Conservation (phyloP, 2,113 vertebrate genomes). For the Carlito syrichta region DNA sequence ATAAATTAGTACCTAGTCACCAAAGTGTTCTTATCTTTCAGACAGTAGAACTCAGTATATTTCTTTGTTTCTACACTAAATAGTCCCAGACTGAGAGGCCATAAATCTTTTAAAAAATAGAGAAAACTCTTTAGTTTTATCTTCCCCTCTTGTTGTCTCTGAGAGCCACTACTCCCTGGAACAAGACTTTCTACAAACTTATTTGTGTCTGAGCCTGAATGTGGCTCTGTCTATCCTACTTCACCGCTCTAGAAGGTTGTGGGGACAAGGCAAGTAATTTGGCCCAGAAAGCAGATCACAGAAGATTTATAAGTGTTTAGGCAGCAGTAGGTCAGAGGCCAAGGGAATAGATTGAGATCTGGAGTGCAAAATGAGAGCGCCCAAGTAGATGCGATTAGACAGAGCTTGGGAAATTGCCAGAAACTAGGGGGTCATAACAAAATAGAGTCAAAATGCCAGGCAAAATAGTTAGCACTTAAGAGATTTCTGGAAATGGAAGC, state of each 20-base stretch:
- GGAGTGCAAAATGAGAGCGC: neutral
- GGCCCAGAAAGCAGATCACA: neutral
- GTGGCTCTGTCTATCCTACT: neutral
- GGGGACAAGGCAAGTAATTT: neutral
- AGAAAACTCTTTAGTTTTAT: slow-evolving; percentile 2
- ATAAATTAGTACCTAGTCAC: neutral
- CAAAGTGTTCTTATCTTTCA: neutral
- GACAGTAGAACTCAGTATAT: neutral
- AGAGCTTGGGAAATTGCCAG: neutral
- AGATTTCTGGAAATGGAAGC: neutral
- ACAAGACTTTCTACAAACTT: neutral
- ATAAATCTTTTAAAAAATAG: neutral
- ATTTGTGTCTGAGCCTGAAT: neutral
- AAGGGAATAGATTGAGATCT: neutral
- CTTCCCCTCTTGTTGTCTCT: neutral
- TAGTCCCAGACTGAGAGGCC: neutral
- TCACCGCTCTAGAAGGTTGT: neutral
- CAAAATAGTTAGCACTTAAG: neutral
- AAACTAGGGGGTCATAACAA: neutral
- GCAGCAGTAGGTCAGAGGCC: neutral
- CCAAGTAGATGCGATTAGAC: neutral
- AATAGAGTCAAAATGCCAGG: neutral
- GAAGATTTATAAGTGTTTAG: slow-evolving; percentile 32
- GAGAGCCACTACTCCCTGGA: neutral
- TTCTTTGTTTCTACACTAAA: neutral